Percentiles rank a stretch among this genome's conserved stretches.
These are phyloP conservation scores for Holacanthella duospinosa DNA, from an alignment of 2,888 invertebrate species.

Conservation along the genomic window DNA sequence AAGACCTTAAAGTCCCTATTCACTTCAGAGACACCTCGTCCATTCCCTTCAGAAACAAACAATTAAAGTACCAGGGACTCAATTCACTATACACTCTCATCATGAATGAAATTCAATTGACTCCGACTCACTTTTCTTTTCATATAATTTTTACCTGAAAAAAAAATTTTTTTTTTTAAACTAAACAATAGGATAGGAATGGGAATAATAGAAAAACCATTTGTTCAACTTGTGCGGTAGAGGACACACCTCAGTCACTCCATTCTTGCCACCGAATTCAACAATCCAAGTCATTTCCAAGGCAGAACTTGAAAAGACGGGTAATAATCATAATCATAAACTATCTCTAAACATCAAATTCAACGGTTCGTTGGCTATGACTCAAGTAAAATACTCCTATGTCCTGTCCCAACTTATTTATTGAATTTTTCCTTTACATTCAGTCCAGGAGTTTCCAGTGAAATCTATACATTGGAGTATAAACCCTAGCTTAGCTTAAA, in stretches of 20 bases:
- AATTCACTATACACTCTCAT: background rate
- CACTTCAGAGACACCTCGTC: background rate
- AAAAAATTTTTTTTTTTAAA: background rate
- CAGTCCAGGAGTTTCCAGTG: background rate
- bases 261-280: no score
- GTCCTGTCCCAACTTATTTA: no score
- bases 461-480: background rate
- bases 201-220: constrained; percentile 20
- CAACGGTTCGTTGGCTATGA: background rate
- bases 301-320: constrained; percentile 1
- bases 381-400: no score
- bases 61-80: background rate
- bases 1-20: background rate
- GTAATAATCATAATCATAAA: background rate
- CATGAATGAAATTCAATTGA: constrained; percentile 2
- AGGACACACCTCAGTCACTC: background rate
- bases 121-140: background rate
- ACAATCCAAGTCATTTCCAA: no score
- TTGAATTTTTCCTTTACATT: background rate
- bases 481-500: background rate
- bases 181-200: constrained; percentile 15
- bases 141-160: background rate
- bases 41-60: background rate
- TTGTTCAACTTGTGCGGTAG: constrained; percentile 38
- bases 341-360: background rate